Evolutionary conservation across 2,113 vertebrate genomes (phyloP).

Genomic region (Mustela lutreola): DNA sequence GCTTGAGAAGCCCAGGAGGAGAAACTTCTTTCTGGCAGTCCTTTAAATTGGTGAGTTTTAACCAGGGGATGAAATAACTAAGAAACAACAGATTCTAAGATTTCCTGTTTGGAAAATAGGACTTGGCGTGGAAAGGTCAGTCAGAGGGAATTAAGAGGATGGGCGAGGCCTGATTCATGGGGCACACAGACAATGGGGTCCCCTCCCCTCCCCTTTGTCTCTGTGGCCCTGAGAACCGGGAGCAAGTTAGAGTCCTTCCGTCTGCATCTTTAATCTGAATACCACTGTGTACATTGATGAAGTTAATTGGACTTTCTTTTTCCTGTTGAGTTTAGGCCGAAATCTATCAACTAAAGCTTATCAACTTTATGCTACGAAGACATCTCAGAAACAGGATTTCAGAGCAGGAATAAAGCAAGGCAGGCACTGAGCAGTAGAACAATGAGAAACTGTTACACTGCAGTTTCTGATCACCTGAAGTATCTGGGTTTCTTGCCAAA

Average conservation of each 20-base stretch:
- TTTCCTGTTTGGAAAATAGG: not conserved
- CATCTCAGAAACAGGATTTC: constrained; percentile 23
- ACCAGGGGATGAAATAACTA: not conserved
- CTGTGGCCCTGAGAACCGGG: not conserved
- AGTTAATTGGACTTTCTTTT: not conserved
- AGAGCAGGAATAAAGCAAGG: not conserved
- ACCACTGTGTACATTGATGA: not conserved
- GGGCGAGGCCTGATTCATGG: not conserved
- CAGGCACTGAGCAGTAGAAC: not conserved
- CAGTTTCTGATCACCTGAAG: not conserved
- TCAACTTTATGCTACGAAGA: not conserved
- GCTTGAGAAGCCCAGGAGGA: constrained; percentile 51
- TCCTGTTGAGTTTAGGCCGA: constrained; percentile 18
- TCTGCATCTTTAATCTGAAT: constrained; percentile 14
- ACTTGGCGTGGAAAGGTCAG: not conserved
- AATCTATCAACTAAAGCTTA: not conserved
- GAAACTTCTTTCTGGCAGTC: constrained; percentile 65
- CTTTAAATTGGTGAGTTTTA: constrained; percentile 79
- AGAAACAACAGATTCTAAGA: constrained; percentile 47
- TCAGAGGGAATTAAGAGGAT: not conserved
- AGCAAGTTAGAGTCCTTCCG: not conserved
- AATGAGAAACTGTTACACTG: not conserved
- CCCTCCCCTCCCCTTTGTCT: not conserved
- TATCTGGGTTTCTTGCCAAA: constrained; percentile 31
- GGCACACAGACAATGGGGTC: not conserved